phyloP scores from a whole-genome alignment of 2,113 vertebrate genomes.

The Otus sunia region DNA sequence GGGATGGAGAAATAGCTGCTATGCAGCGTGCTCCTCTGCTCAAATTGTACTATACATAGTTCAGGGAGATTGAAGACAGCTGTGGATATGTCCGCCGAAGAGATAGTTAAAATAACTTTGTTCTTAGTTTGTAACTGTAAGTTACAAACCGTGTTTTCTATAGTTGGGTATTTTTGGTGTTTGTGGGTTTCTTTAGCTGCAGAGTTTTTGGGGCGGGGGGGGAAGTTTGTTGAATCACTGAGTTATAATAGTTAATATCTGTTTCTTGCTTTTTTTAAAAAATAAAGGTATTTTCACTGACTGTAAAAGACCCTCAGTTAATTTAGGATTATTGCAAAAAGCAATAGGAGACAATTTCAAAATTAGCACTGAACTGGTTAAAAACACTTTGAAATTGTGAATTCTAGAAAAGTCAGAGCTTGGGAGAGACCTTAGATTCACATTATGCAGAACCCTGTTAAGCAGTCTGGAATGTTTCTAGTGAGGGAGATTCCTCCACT shows the following conservation, averaged over 20 bases:
- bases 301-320: background rate
- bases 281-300: background rate
- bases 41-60: background rate
- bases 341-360: background rate
- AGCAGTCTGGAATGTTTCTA: background rate
- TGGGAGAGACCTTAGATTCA: background rate
- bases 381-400: background rate
- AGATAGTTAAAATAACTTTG: background rate
- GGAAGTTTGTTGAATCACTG: background rate
- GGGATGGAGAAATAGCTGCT: background rate
- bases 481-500: background rate
- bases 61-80: background rate
- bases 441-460: background rate
- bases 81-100: background rate
- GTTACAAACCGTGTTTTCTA: background rate
- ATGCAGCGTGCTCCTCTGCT: background rate
- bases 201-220: rapidly evolving
- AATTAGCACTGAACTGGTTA: background rate
- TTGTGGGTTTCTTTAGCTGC: background rate
- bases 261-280: background rate
- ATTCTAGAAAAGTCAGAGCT: background rate
- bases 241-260: background rate
- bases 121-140: background rate
- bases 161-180: background rate
- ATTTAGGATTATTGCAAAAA: background rate